Evolutionary conservation across 1,140 invertebrate genomes (phyloP).

Genomic region (Drosophila novamexicana): DNA sequence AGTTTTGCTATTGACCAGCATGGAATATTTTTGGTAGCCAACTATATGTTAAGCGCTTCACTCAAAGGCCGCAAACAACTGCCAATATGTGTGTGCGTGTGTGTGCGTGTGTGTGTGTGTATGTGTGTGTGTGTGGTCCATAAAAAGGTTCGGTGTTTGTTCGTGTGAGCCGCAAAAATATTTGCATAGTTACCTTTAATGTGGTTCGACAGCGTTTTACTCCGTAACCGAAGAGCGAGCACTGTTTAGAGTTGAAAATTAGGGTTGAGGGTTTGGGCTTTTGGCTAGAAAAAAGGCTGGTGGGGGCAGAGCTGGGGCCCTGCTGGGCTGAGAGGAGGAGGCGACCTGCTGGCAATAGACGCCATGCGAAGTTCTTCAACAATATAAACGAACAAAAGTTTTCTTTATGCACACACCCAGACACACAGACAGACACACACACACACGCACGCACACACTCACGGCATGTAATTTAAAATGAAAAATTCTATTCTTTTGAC

Average conservation of each 20-base stretch:
- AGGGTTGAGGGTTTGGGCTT: neutral
- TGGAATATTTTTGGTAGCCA: conserved; percentile 71
- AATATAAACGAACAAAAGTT: conserved; percentile 76
- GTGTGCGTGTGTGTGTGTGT: conserved; percentile 4
- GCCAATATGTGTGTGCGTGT: conserved; percentile 7
- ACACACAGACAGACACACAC: conserved; percentile 15
- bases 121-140: conserved; percentile 7
- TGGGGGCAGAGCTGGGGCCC: neutral
- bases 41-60: conserved; percentile 34
- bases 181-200: conserved; percentile 84
- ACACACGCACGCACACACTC: conserved; percentile 16
- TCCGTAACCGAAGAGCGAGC: conserved; percentile 1
- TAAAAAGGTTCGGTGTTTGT: conserved; percentile 61
- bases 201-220: conserved; percentile 70
- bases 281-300: neutral
- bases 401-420: conserved; percentile 51
- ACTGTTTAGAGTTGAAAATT: conserved; percentile 3
- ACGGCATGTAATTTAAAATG: conserved; percentile 71
- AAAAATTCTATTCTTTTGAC: conserved; percentile 80
- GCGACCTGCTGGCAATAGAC: conserved; percentile 18
- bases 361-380: conserved; percentile 61
- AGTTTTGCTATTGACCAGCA: conserved; percentile 63
- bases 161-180: conserved; percentile 81
- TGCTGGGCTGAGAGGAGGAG: neutral
- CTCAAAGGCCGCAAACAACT: conserved; percentile 23